phyloP scores from a whole-genome alignment of 2,888 invertebrate species.

The Allacma fusca region DNA sequence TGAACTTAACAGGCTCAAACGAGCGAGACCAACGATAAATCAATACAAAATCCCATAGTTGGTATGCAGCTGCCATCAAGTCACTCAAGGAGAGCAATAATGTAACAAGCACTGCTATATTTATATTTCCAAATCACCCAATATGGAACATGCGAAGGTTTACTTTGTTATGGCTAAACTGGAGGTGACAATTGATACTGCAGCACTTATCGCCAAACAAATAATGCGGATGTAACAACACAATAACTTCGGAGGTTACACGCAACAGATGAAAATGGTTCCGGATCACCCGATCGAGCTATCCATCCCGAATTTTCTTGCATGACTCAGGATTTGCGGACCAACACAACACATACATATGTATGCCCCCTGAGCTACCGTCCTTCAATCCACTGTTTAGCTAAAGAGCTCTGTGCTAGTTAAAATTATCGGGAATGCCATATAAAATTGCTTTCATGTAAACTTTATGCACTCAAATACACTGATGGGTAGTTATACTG shows the following conservation, averaged over 20 bases:
- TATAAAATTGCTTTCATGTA: too few relatives aligned
- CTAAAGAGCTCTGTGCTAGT: too few relatives aligned
- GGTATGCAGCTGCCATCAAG: conserved; percentile 3
- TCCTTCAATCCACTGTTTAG: too few relatives aligned
- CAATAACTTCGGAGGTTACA: not conserved
- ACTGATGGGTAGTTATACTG: too few relatives aligned
- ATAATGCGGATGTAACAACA: not conserved
- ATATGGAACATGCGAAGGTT: conserved; percentile 12
- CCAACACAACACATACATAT: too few relatives aligned
- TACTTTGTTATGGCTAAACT: not conserved
- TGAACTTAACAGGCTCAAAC: not conserved
- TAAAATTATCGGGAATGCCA: too few relatives aligned
- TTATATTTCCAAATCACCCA: not conserved
- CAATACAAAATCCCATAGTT: conserved; percentile 11
- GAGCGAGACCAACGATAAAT: conserved; percentile 11
- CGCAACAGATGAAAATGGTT: not conserved
- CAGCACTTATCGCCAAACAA: not conserved
- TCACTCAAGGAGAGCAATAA: not conserved
- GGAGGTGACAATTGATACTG: not conserved
- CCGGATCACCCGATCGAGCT: too few relatives aligned
- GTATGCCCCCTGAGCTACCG: too few relatives aligned
- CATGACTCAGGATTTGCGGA: too few relatives aligned
- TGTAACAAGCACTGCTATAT: not conserved
- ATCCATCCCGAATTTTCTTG: too few relatives aligned
- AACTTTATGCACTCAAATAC: too few relatives aligned